Evolutionary conservation across 2,888 invertebrate species (phyloP).

Genomic region (Neria commutata): DNA sequence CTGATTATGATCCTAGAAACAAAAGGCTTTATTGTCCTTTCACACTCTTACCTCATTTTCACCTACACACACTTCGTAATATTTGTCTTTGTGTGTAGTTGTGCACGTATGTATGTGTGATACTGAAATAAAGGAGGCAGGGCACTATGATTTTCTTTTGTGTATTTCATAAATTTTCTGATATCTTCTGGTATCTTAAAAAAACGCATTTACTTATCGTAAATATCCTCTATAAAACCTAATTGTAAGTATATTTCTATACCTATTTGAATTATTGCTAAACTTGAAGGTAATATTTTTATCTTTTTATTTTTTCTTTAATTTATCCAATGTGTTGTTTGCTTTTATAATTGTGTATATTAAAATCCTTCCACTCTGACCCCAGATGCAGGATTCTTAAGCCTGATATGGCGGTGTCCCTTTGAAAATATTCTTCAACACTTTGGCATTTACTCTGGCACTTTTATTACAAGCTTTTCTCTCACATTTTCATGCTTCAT

Average conservation of each 20-base stretch:
- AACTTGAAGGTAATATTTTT: no score
- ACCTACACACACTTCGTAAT: no score
- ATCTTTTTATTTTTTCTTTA: not conserved
- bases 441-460: not conserved
- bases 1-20: constrained; percentile 3
- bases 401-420: not conserved
- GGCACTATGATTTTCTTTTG: no score
- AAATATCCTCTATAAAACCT: no score
- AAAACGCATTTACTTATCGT: no score
- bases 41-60: not conserved
- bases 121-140: no score
- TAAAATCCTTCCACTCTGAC: not conserved
- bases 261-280: no score
- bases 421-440: not conserved
- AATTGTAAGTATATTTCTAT: no score
- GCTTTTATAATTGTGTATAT: not conserved
- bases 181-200: no score
- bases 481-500: not conserved
- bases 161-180: no score
- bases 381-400: not conserved
- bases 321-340: not conserved
- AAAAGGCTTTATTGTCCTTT: not conserved
- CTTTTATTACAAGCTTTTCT: not conserved
- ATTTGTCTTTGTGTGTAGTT: no score
- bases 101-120: no score